Evolutionary conservation across 2,797 vertebrate genomes (phyloP), one percentile per base, ranked within the genome.

Genomic region (Gallinago stenura): DNA sequence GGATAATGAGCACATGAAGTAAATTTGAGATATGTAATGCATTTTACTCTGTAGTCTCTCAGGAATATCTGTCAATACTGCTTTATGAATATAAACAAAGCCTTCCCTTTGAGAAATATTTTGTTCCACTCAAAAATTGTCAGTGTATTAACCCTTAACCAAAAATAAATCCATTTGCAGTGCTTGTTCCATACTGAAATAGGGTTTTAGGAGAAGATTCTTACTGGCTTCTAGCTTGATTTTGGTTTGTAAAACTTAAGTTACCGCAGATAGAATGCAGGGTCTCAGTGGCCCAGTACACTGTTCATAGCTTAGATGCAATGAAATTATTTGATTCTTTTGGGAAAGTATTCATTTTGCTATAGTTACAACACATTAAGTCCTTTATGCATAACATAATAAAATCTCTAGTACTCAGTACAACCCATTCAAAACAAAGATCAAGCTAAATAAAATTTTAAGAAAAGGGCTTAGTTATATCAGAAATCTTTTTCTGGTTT

Each of bases 61-160:
- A 37, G 89, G 87, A 91, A 25, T 91, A 86, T 90, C 82, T 24
- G 15, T 72, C 86, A 48, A 56, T 89, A n/a, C 14, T 90, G 83
- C 54, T 26, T 78, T 51, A 37, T 21, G 33, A 72, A n/a, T 71
- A 72, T 56, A 92, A 96, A 86, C 33, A 86, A 90, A 92, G 30
- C 12, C 5, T 79, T 83, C 14, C 51, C 46, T 88, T 76, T 79
- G 73, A 88, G 85, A 39, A 90, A 57, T 87, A 57, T 16, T 88
- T 95, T 78, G 48, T 96, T 93, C 72, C 53, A 21, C 61, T 75
- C 6, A 0, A 61, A 31, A 90, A 61, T 94, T 92, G 50, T 91
- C 41, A 45, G 14, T 56, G 21, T 53, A 58, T 83, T 94, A 66
- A 79, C 35, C 31, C 31, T 80, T 80, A 87, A 45, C 3, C 12